Conservation (phyloP, 1,140 invertebrate species). For the Drosophila prosaltans region DNA sequence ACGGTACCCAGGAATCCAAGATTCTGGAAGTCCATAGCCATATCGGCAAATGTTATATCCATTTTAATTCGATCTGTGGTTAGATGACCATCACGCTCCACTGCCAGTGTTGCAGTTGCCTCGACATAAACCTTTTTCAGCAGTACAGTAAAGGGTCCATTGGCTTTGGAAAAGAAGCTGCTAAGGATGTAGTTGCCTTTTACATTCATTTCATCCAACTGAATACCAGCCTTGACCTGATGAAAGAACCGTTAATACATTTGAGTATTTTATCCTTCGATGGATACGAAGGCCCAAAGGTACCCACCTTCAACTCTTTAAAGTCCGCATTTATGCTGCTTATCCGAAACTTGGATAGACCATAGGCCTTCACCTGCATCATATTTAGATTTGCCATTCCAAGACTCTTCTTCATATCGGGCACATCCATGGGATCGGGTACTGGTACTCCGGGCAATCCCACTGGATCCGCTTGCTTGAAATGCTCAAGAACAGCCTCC, state of each 20-base stretch:
- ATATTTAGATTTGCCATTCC: slow-evolving; percentile 89
- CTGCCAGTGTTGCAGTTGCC: slow-evolving; percentile 87
- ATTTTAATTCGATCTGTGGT: slow-evolving; percentile 90
- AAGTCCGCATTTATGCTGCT: slow-evolving; percentile 87
- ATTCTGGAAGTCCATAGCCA: slow-evolving; percentile 92
- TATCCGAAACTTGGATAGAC: slow-evolving; percentile 91
- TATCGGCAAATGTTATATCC: slow-evolving; percentile 90
- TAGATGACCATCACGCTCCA: slow-evolving; percentile 89
- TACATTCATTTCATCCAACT: slow-evolving; percentile 88
- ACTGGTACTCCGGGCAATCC: slow-evolving; percentile 90
- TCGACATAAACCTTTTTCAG: slow-evolving; percentile 87
- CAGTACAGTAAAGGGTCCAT: slow-evolving; percentile 90
- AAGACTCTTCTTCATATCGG: slow-evolving; percentile 89
- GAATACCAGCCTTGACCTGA: slow-evolving; percentile 87
- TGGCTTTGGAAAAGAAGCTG: slow-evolving; percentile 87
- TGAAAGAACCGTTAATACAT: slow-evolving; percentile 22
- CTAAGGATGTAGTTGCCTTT: slow-evolving; percentile 90
- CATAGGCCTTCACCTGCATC: slow-evolving; percentile 88
- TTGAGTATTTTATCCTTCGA: not conserved
- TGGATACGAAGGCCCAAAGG: not conserved
- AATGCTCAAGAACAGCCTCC: slow-evolving; percentile 90
- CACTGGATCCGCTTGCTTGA: slow-evolving; percentile 90
- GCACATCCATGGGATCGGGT: slow-evolving; percentile 91
- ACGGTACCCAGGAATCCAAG: slow-evolving; percentile 89
- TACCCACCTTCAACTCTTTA: slow-evolving; percentile 86